Evolutionary conservation across 2,888 invertebrate species (phyloP).

Genomic region (Holacanthella duospinosa): DNA sequence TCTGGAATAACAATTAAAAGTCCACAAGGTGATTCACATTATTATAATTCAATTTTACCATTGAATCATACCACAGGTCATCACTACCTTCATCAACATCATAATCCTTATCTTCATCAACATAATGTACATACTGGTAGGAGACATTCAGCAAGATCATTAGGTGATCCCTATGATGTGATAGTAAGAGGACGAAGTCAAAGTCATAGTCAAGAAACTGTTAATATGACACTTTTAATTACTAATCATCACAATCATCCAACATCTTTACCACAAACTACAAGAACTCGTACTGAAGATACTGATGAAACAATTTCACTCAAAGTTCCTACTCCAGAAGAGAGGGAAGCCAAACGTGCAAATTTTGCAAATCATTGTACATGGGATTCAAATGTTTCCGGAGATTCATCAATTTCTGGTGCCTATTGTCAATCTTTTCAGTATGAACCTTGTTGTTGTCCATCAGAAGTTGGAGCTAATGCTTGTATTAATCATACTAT

Average conservation of each 20-base stretch:
- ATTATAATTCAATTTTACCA: not conserved
- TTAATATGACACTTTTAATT: constrained; percentile 33
- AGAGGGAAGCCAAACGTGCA: not conserved
- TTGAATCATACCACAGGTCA: not conserved
- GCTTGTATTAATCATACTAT: not conserved
- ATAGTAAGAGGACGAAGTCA: constrained; percentile 23
- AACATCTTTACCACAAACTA: not conserved
- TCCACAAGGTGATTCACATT: constrained; percentile 14
- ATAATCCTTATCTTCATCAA: too few species aligned
- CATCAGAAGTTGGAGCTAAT: too few species aligned
- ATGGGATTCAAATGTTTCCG: constrained; percentile 8
- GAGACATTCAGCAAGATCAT: constrained; percentile 5
- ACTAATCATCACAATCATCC: constrained; percentile 14
- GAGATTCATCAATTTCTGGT: constrained; percentile 1
- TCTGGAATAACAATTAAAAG: constrained; percentile 30
- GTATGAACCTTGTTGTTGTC: not conserved
- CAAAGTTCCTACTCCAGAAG: constrained; percentile 5
- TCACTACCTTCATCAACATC: not conserved
- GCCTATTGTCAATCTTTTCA: not conserved
- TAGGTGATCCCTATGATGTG: constrained; percentile 16
- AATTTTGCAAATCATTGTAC: constrained; percentile 6
- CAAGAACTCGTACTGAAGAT: not conserved
- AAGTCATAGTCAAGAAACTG: constrained; percentile 34
- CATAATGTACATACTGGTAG: not conserved
- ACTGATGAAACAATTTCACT: not conserved